Percentiles rank a stretch among this genome's conserved stretches.
Evolutionary conservation across 2,113 vertebrate species (phyloP).

Genomic region (Megaceryle maxima): DNA sequence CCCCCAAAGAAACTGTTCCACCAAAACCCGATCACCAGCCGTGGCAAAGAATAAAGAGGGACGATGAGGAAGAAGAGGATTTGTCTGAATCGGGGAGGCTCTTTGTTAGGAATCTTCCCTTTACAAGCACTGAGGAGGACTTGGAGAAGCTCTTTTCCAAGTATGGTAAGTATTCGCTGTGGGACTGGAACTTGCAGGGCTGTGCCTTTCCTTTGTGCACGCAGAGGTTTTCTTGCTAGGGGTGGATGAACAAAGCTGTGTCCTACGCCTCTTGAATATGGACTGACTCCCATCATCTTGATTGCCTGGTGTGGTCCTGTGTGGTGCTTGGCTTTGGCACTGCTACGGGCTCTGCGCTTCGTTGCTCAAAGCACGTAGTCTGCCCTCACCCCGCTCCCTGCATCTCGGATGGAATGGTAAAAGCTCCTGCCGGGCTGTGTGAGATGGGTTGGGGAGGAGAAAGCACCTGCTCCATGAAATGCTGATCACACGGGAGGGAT

Average conservation of each 20-base stretch:
- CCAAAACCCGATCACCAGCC: not conserved
- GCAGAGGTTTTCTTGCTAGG: not conserved
- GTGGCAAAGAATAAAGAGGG: constrained; percentile 78
- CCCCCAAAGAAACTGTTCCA: not conserved
- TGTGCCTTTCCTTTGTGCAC: accelerated
- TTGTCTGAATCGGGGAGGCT: constrained; percentile 91
- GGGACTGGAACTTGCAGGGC: not conserved
- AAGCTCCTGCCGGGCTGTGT: not conserved
- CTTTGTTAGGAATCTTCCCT: constrained; percentile 93
- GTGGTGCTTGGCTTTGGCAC: not conserved
- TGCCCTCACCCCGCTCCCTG: not conserved
- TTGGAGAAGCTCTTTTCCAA: constrained; percentile 85
- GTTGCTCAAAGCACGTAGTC: not conserved
- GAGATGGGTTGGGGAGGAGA: not conserved
- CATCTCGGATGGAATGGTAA: not conserved
- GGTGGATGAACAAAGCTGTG: not conserved
- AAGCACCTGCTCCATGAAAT: not conserved
- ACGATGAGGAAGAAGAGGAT: constrained; percentile 91
- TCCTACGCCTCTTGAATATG: no score
- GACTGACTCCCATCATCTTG: not conserved
- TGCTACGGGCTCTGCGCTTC: not conserved
- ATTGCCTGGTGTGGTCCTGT: not conserved
- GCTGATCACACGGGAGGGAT: not conserved
- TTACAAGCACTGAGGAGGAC: constrained; percentile 91
- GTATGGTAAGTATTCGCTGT: constrained; percentile 73